These are phyloP conservation scores for Lamellibrachia columna DNA, from an alignment of 2,888 invertebrate species.

Conservation along the genomic window DNA sequence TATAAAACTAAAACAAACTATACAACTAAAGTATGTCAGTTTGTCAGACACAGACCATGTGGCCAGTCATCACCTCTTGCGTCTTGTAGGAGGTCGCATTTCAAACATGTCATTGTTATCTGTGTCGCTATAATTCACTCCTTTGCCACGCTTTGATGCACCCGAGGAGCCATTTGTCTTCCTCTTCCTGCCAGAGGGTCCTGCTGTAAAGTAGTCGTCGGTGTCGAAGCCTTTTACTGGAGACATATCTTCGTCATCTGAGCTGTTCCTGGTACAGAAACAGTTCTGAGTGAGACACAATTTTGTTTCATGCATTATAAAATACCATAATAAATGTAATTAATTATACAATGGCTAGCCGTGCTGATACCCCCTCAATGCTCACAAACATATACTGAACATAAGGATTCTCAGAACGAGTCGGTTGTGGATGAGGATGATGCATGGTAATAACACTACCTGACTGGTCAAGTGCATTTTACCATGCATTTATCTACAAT, in stretches of 20 bases:
- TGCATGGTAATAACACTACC: no score
- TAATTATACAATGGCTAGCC: no score
- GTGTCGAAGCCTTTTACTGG: neutral
- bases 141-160: neutral
- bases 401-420: no score
- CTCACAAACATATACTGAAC: no score
- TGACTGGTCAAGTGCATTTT: no score
- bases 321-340: no score
- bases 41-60: no score
- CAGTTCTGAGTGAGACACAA: neutral
- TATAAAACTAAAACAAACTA: neutral
- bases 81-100: neutral
- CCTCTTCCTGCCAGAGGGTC: neutral
- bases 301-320: no score
- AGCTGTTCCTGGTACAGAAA: neutral
- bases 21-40: no score
- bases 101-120: neutral
- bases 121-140: neutral
- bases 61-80: neutral
- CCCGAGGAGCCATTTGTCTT: neutral
- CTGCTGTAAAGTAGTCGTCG: neutral
- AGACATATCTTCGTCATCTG: neutral
- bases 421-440: no score
- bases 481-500: no score
- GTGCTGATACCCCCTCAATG: no score